A percentile compares a stretch with the other conserved stretches of the same genome.
Evolutionary conservation across 2,888 invertebrate genomes (phyloP).

Genomic region (Sesia bembeciformis): DNA sequence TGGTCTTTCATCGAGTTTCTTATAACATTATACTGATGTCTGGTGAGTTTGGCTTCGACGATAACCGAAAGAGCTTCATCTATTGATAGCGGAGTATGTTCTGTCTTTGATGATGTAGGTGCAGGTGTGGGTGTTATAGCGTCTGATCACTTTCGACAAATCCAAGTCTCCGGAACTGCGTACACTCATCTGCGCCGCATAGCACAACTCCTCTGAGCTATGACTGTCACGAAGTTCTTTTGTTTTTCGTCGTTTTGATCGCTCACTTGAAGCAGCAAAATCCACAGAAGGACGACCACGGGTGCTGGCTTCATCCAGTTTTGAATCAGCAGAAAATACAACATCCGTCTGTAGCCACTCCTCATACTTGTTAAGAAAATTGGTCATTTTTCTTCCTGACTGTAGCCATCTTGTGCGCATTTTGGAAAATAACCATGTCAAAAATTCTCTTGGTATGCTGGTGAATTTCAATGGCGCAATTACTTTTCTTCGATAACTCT

Average conservation of each 20-base stretch:
- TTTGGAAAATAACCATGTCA: too few relatives aligned
- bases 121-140: conserved; percentile 2
- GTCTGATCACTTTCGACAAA: conserved; percentile 6
- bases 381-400: too few relatives aligned
- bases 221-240: conserved; percentile 4
- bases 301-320: too few relatives aligned
- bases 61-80: conserved; percentile 9
- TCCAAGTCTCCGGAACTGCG: conserved; percentile 4
- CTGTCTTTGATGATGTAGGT: too few relatives aligned
- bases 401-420: too few relatives aligned
- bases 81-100: neutral
- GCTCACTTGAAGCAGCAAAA: conserved; percentile 9
- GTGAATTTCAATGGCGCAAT: too few relatives aligned
- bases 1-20: too few relatives aligned
- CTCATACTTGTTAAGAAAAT: too few relatives aligned
- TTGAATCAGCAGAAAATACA: too few relatives aligned
- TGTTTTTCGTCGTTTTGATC: conserved; percentile 11
- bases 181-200: conserved; percentile 6
- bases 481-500: too few relatives aligned
- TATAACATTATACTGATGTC: conserved; percentile 7
- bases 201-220: conserved; percentile 1
- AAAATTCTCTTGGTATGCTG: too few relatives aligned
- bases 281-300: conserved; percentile 8
- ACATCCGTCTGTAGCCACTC: too few relatives aligned
- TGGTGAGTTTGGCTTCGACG: conserved; percentile 9